Conservation (phyloP, 2,888 invertebrate species). For the Cinara cedri region DNA sequence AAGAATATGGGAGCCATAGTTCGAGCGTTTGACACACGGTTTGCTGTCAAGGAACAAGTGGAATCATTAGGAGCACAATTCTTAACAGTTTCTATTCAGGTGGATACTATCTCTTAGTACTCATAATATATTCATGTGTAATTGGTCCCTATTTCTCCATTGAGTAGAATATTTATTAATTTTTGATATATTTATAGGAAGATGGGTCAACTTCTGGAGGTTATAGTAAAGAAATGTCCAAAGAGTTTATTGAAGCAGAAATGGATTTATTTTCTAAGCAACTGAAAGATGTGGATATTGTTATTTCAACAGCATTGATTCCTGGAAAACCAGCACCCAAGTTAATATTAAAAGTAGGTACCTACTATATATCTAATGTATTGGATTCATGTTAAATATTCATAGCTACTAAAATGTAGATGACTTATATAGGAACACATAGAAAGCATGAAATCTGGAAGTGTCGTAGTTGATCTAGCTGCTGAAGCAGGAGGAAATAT, state of each 20-base stretch:
- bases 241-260: slow-evolving; percentile 84
- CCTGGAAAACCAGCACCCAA: slow-evolving; percentile 85
- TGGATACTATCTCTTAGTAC: neutral
- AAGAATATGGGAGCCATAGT: slow-evolving; percentile 89
- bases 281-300: slow-evolving; percentile 81
- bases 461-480: slow-evolving; percentile 87
- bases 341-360: slow-evolving; percentile 75
- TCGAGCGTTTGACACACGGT: slow-evolving; percentile 84
- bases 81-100: slow-evolving; percentile 77
- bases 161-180: neutral
- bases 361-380: neutral
- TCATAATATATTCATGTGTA: neutral
- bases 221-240: slow-evolving; percentile 86
- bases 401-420: slow-evolving; percentile 34
- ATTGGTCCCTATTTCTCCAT: neutral
- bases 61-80: slow-evolving; percentile 89
- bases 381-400: slow-evolving; percentile 11
- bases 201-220: slow-evolving; percentile 76
- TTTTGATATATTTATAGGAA: slow-evolving; percentile 65
- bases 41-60: slow-evolving; percentile 82
- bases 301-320: slow-evolving; percentile 88
- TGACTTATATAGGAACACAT: slow-evolving; percentile 60
- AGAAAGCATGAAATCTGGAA: slow-evolving; percentile 72
- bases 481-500: slow-evolving; percentile 88
- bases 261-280: slow-evolving; percentile 86